These are phyloP conservation scores for Kradibia gibbosae DNA, from an alignment of 1,140 invertebrate species.

Conservation along the genomic window DNA sequence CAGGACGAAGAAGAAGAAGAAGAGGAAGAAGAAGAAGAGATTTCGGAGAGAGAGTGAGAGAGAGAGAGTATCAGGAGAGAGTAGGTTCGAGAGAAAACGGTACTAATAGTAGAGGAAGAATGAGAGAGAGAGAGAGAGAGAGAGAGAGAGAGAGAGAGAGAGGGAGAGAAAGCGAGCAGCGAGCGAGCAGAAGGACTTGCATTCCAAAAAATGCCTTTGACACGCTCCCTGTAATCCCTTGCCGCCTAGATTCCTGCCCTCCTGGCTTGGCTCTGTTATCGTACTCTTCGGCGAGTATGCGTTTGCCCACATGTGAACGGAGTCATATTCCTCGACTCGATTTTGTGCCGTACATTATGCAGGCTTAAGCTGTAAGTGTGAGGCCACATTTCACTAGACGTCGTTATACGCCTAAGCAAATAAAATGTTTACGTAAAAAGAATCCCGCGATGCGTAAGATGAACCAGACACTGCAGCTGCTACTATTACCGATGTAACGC, in stretches of 20 bases:
- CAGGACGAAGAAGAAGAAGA: no score
- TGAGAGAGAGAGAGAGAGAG: slow-evolving; percentile 14
- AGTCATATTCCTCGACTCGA: not conserved
- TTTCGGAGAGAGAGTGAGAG: no score
- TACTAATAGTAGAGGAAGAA: no score
- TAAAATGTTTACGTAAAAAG: slow-evolving; percentile 15
- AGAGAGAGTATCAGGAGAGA: no score
- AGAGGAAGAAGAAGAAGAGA: no score
- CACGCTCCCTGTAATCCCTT: slow-evolving; percentile 26
- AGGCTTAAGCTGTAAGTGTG: not conserved
- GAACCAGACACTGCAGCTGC: not conserved
- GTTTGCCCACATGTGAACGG: not conserved
- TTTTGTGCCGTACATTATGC: not conserved
- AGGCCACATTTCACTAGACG: not conserved
- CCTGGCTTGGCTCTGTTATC: not conserved
- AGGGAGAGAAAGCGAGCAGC: not conserved
- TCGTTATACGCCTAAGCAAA: not conserved
- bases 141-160: not conserved
- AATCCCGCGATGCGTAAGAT: not conserved
- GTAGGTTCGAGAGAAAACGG: no score
- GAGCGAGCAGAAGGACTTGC: not conserved
- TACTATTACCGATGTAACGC: not conserved
- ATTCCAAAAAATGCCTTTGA: slow-evolving; percentile 37
- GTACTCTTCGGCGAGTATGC: not conserved
- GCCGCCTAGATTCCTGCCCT: not conserved